Base-by-base conservation (phyloP, 2,797 vertebrate species). In the Geotria australis region DNA sequence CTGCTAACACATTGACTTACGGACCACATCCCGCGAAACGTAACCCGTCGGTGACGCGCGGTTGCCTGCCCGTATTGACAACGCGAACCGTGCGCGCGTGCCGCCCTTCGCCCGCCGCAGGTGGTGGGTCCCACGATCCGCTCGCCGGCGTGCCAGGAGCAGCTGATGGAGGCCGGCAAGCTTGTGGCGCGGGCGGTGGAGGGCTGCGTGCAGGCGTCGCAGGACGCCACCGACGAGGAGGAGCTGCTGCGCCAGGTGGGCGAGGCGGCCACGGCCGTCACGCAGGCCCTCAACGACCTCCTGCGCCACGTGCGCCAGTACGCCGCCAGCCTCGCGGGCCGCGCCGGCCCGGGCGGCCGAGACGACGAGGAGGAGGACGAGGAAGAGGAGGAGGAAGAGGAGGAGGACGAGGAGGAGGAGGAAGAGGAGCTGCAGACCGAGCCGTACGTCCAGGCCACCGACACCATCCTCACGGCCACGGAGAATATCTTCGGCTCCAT, bases 401-500 rank as follows among this genome's bases (percentile, higher is more conserved):
- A 38, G 4, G 24, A 38, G 4, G 24, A 38, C 6, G 24, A 38
- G 5, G 24, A 38, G 24, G 24, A 38, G 24, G 24, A 38, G 5
- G 24, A 38, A 38, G 24, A 38, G 24, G 24, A 38, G 2, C 51
- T 55, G 51, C 51, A 55, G 6, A 55, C 24, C 51, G n/a, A 55
- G 24, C 51, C 51, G n/a, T 96, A 98, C 3, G 91, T 96, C 75
- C 91, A 98, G 70, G 91, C 91, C 64, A 98, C 89, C 0, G 91
- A 98, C 67, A 95, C 91, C 4, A 96, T 98, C 70, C 96, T 98
- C 88, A 96, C 85, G 0, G 91, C 96, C 69, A 98, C 91, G 0
- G 91, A 98, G 66, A 98, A 83, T 68, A 98, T 98, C 74, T 96
- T 98, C 73, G 89, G 83, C 48, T 95, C 91, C 10, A 96, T 96